Conservation (phyloP, 2,797 vertebrate genomes). For the Hyperoplus immaculatus region DNA sequence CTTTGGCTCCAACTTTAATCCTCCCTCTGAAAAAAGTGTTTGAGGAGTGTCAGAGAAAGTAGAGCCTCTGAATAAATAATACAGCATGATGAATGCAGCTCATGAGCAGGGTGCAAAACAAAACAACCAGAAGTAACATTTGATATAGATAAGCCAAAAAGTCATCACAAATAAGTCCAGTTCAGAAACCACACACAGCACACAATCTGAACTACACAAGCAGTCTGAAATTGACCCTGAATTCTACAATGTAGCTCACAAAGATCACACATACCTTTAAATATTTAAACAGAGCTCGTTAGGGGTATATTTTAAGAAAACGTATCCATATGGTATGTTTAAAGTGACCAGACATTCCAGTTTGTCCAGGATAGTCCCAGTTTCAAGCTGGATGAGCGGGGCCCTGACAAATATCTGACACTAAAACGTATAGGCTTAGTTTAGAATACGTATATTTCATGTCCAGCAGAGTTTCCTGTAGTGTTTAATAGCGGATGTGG, state of each 20-base stretch:
- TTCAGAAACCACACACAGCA: slow-evolving; percentile 18
- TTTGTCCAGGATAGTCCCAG: too few species aligned
- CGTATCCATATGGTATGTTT: neutral
- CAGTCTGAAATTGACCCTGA: neutral
- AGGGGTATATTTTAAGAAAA: neutral
- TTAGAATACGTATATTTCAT: neutral
- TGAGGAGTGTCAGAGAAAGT: slow-evolving; percentile 47
- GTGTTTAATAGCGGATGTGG: neutral
- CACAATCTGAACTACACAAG: slow-evolving; percentile 15
- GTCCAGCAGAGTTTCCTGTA: neutral
- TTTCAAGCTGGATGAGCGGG: too few species aligned
- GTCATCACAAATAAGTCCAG: slow-evolving; percentile 5
- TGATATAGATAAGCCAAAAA: slow-evolving; percentile 47
- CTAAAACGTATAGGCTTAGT: too few species aligned
- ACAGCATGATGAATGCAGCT: slow-evolving; percentile 24
- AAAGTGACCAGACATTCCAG: too few species aligned
- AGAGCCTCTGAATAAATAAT: slow-evolving; percentile 49
- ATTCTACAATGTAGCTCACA: neutral
- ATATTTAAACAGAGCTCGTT: neutral
- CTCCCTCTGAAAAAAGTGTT: slow-evolving; percentile 63
- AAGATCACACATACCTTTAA: neutral
- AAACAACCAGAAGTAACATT: slow-evolving; percentile 22
- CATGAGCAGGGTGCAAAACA: slow-evolving; percentile 31
- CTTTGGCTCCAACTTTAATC: slow-evolving; percentile 76
- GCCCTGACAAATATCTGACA: too few species aligned